Base-by-base conservation (phyloP, 2,797 vertebrate species). In the Alouatta caraya region DNA sequence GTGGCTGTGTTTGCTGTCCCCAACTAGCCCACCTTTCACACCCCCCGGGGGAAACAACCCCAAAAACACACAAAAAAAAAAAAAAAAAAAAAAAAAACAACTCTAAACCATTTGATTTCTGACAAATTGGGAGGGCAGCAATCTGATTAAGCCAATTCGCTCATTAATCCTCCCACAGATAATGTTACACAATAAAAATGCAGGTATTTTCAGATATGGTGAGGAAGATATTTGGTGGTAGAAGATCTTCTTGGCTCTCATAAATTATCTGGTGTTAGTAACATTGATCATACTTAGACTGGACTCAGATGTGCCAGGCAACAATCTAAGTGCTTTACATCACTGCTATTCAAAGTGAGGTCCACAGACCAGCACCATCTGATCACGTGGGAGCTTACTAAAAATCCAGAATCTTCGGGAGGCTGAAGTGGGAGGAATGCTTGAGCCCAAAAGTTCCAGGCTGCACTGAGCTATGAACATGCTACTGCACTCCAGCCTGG, bases 151-250 rank as follows among this genome's bases (percentile, higher is more conserved):
- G 80, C 46, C 46, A 67, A 72, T 75, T 78, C 39, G 33, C 26
- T 79, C 55, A 48, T 28, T 59, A 59, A 79, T 81, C n/a, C 61
- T 92, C 39, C 44, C 46, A 67, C n/a, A n/a, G 13, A 50, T 22
- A 86, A 95, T 46, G 44, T 50, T 52, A 83, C 42, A 28, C 13
- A 80, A 37, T 88, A 96, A 94, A 95, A 90, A 80, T 8, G n/a
- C 8, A 28, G 12, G 70, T n/a, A 24, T 73, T 90, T 89, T 95
- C 89, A 90, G 61, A 80, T 37, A 87, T 21, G 24, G 37, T 67
- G 24, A 30, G 44, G 52, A 80, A 90, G 81, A 46, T 17, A 67
- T 59, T 70, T 90, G 50, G 30, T 64, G 59, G 57, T 46, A 84
- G 37, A 91, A 28, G 57, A 7, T 67, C 30, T 73, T 72, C 57